phyloP scores from a whole-genome alignment of 2,888 invertebrate species.

The Rhopalosiphum nymphaeae region DNA sequence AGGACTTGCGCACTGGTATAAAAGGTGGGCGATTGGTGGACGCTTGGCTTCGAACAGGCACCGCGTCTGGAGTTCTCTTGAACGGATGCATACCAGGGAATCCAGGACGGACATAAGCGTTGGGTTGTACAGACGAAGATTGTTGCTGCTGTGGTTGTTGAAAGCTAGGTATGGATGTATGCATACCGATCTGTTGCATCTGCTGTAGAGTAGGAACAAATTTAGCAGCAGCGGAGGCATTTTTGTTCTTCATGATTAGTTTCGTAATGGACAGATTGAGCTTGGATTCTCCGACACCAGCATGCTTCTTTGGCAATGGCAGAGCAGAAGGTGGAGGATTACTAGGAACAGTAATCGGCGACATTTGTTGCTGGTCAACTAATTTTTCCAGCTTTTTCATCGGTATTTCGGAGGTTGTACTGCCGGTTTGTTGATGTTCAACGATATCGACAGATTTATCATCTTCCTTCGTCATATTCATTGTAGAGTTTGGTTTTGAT shows the following conservation, averaged over 20 bases:
- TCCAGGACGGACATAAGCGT: slow-evolving; percentile 22
- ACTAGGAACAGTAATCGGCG: neutral
- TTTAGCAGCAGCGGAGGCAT: slow-evolving; percentile 13
- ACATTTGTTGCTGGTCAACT: slow-evolving; percentile 50
- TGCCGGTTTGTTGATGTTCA: slow-evolving; percentile 24
- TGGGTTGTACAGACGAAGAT: neutral
- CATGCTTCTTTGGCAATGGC: slow-evolving; percentile 14
- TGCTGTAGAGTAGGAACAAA: slow-evolving; percentile 55
- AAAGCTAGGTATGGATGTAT: slow-evolving; percentile 61
- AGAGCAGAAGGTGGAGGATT: neutral
- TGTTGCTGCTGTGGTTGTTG: slow-evolving; percentile 40
- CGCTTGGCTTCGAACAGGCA: slow-evolving; percentile 33
- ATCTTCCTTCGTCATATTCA: neutral
- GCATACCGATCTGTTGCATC: slow-evolving; percentile 65
- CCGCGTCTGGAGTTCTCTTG: neutral
- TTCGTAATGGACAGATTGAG: slow-evolving; percentile 55
- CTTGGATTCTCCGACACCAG: slow-evolving; percentile 19
- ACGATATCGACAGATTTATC: slow-evolving; percentile 20
- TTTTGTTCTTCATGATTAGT: slow-evolving; percentile 52
- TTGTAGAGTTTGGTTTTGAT: neutral
- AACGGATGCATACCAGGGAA: slow-evolving; percentile 27
- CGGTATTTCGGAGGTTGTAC: slow-evolving; percentile 16
- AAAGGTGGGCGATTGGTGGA: slow-evolving; percentile 55
- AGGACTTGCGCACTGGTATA: slow-evolving; percentile 60
- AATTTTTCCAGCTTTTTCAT: slow-evolving; percentile 61